phyloP scores from a whole-genome alignment of 2,888 invertebrate species.

The Rugalucina vietnamica region DNA sequence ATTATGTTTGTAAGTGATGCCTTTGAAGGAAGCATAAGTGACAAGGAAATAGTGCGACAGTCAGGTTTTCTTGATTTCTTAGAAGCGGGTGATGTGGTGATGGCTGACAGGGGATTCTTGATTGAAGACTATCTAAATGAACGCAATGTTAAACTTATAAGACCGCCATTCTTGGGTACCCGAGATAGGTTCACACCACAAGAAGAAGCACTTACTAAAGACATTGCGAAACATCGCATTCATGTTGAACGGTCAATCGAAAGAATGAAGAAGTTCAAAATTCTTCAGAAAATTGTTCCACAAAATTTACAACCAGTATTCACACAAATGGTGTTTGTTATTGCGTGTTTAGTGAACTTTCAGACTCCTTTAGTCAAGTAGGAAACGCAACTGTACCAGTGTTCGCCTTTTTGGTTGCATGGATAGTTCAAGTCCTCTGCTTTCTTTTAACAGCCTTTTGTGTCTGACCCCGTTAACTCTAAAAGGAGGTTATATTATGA shows the following conservation, averaged over 20 bases:
- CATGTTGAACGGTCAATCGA: constrained; percentile 38
- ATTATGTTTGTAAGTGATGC: neutral
- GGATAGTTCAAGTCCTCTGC: too few relatives aligned
- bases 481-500: too few relatives aligned
- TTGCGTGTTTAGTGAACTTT: constrained; percentile 4
- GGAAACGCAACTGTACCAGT: too few relatives aligned
- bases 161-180: constrained; percentile 26
- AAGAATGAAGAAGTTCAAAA: constrained; percentile 38
- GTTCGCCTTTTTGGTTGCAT: too few relatives aligned
- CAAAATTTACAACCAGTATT: constrained; percentile 6
- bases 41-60: constrained; percentile 40
- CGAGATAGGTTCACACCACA: constrained; percentile 17
- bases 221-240: too few relatives aligned
- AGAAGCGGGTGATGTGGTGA: constrained; percentile 45
- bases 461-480: too few relatives aligned
- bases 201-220: constrained; percentile 28
- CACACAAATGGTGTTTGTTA: constrained; percentile 1
- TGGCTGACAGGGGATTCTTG: neutral
- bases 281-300: neutral
- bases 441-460: too few relatives aligned
- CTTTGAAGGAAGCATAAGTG: neutral
- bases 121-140: neutral
- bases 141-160: neutral
- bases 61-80: constrained; percentile 50
- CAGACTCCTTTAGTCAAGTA: neutral